Percentiles rank a stretch among this genome's conserved stretches.
phyloP scores from a whole-genome alignment of 2,888 invertebrate genomes.

The Thereva unica region DNA sequence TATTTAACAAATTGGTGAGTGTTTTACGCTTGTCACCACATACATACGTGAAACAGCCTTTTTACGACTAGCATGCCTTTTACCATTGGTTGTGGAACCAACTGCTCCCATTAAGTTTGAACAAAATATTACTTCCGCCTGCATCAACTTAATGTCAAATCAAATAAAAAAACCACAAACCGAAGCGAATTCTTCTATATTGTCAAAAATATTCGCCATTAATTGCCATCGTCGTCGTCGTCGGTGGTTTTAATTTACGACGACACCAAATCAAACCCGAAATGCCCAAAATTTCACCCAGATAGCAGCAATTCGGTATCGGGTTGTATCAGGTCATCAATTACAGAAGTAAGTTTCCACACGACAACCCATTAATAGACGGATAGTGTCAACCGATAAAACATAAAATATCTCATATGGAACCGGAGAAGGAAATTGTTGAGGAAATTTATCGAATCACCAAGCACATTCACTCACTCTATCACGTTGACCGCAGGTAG shows the following conservation, averaged over 20 bases:
- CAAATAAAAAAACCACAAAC: background rate
- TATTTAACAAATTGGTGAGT: no score
- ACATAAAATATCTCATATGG: slow-evolving; percentile 41
- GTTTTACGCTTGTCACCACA: no score
- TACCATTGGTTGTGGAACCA: no score
- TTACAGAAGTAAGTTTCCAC: slow-evolving; percentile 40
- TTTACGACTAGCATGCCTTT: no score
- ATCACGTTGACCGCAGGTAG: slow-evolving; percentile 32
- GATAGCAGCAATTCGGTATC: slow-evolving; percentile 38
- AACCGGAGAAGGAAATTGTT: slow-evolving; percentile 41
- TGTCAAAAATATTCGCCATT: slow-evolving; percentile 14
- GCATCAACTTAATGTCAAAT: background rate
- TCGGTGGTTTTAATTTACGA: slow-evolving; percentile 12
- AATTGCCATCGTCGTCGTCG: background rate
- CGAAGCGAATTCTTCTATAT: background rate
- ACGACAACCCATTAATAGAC: slow-evolving; percentile 42
- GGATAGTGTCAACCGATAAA: slow-evolving; percentile 42
- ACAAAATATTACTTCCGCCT: background rate
- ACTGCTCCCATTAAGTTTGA: no score
- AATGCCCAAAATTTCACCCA: slow-evolving; percentile 16
- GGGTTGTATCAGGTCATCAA: slow-evolving; percentile 41
- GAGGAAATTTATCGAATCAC: slow-evolving; percentile 41
- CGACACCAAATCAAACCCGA: slow-evolving; percentile 13
- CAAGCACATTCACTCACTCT: slow-evolving; percentile 34
- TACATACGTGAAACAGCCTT: no score